Evolutionary conservation across 2,888 invertebrate genomes (phyloP).

Genomic region (Prenolepis imparis): DNA sequence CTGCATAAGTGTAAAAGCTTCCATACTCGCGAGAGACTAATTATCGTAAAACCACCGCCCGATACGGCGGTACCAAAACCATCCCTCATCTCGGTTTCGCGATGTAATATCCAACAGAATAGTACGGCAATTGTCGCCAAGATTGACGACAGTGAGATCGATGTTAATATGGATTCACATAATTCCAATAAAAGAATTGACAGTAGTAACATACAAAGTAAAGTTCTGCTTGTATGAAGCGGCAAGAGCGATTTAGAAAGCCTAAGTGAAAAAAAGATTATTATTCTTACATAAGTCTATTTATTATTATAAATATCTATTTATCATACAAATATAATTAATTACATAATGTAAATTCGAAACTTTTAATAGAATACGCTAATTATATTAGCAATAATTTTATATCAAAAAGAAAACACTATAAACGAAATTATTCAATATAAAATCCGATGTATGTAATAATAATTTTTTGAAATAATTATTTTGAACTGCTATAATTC

Average conservation of each 20-base stretch:
- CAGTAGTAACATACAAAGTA: slow-evolving; percentile 72
- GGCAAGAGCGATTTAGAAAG: slow-evolving; percentile 71
- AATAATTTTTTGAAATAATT: no score
- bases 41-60: slow-evolving; percentile 74
- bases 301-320: neutral
- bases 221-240: slow-evolving; percentile 74
- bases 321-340: neutral
- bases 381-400: neutral
- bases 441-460: no score
- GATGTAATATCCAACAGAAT: slow-evolving; percentile 80
- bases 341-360: neutral
- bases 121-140: slow-evolving; percentile 75
- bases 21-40: slow-evolving; percentile 75
- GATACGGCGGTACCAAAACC: slow-evolving; percentile 70
- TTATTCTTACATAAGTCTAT: neutral
- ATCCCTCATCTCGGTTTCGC: slow-evolving; percentile 76
- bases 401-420: neutral
- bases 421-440: neutral
- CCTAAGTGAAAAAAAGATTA: slow-evolving; percentile 55
- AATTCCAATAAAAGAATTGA: slow-evolving; percentile 75
- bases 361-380: neutral
- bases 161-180: slow-evolving; percentile 74
- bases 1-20: slow-evolving; percentile 74
- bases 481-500: no score
- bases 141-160: slow-evolving; percentile 72